A percentile compares a stretch with the other conserved stretches of the same genome.
Conservation (phyloP, 2,888 invertebrate genomes). For the Helicoverpa assulta region DNA sequence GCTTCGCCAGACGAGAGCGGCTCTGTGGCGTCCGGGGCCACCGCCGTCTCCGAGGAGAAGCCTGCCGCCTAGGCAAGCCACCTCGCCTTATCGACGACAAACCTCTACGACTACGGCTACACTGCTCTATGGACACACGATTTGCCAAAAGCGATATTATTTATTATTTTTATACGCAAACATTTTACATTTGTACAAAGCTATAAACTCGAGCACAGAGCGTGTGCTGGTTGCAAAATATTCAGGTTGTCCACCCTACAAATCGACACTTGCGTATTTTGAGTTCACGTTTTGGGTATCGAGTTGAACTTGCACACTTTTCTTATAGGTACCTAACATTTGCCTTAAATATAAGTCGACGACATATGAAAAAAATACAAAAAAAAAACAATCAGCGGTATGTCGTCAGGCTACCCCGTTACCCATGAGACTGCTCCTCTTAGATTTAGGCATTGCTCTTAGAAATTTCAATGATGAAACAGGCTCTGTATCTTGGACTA, state of each 20-base stretch:
- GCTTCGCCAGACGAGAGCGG: conserved; percentile 90
- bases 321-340: conserved; percentile 76
- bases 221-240: conserved; percentile 84
- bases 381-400: conserved; percentile 76
- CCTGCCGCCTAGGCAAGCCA: conserved; percentile 87
- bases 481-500: conserved; percentile 83
- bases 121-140: conserved; percentile 74
- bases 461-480: conserved; percentile 79
- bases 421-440: conserved; percentile 86
- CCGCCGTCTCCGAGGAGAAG: conserved; percentile 92
- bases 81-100: conserved; percentile 27
- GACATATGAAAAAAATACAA: conserved; percentile 76
- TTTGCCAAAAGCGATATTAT: conserved; percentile 84
- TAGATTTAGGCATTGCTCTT: conserved; percentile 79
- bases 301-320: conserved; percentile 89
- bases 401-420: conserved; percentile 81
- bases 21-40: conserved; percentile 92
- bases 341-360: conserved; percentile 78
- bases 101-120: conserved; percentile 56
- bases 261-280: conserved; percentile 81
- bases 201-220: conserved; percentile 84
- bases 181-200: conserved; percentile 86
- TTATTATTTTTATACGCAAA: conserved; percentile 88
- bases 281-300: conserved; percentile 85
- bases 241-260: conserved; percentile 71